Conservation (phyloP, 2,888 invertebrate genomes). For the Lysandra coridon region DNA sequence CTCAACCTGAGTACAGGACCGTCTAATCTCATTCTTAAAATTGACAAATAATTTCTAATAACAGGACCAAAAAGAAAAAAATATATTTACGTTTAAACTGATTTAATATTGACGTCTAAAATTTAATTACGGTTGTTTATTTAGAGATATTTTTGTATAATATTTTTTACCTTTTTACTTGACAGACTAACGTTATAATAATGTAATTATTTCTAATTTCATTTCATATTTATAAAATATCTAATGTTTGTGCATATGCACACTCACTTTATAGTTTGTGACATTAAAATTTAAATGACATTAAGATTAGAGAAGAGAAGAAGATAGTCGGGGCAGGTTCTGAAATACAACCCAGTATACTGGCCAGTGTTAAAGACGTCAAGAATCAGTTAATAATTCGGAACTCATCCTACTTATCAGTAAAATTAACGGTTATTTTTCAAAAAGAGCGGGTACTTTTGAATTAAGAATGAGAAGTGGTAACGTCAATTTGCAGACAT, state of each 20-base stretch:
- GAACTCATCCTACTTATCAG: too few species aligned
- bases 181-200: background rate
- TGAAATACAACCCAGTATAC: background rate
- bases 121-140: background rate
- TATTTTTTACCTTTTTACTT: background rate
- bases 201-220: background rate
- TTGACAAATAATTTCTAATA: background rate
- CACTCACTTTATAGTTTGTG: background rate
- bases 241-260: background rate
- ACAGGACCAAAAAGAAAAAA: background rate
- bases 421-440: too few species aligned
- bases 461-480: constrained; percentile 22
- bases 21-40: constrained; percentile 2
- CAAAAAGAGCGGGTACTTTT: constrained; percentile 1
- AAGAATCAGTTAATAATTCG: too few species aligned
- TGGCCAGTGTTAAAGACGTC: too few species aligned
- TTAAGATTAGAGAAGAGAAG: background rate
- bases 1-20: background rate
- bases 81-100: background rate
- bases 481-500: constrained; percentile 46
- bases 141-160: background rate
- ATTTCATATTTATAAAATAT: background rate
- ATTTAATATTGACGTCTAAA: background rate
- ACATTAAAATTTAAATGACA: background rate
- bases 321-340: background rate